A percentile compares a stretch with the other conserved stretches of the same genome.
Conservation (phyloP, 2,888 invertebrate genomes). For the Watsonalla cultraria region DNA sequence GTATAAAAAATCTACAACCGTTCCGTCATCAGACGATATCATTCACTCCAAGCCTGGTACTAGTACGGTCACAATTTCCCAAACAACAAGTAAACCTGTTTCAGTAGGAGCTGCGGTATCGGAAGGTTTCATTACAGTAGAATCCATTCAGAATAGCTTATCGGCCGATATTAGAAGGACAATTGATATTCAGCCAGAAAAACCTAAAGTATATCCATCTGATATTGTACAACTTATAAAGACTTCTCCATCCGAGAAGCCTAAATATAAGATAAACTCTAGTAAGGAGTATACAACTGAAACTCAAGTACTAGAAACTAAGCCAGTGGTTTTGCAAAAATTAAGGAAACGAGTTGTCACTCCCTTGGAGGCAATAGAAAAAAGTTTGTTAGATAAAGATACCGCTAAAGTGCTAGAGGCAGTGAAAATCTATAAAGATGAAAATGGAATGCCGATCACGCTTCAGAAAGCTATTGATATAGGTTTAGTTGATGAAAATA, state of each 20-base stretch:
- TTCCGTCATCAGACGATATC: slow-evolving; percentile 10
- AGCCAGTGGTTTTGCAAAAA: slow-evolving; percentile 86
- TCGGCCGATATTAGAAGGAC: slow-evolving; percentile 52
- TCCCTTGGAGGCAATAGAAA: slow-evolving; percentile 87
- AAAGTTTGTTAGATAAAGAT: slow-evolving; percentile 87
- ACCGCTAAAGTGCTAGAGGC: slow-evolving; percentile 85
- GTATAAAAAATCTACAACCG: slow-evolving; percentile 25
- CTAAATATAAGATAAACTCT: slow-evolving; percentile 82
- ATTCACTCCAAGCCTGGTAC: slow-evolving; percentile 21
- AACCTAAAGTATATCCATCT: slow-evolving; percentile 36
- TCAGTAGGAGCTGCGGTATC: slow-evolving; percentile 80
- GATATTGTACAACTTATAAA: slow-evolving; percentile 80
- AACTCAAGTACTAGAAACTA: slow-evolving; percentile 80
- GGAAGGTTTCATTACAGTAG: slow-evolving; percentile 75
- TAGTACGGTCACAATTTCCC: slow-evolving; percentile 36
- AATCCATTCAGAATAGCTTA: slow-evolving; percentile 69
- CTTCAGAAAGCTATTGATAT: slow-evolving; percentile 87
- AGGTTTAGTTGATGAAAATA: slow-evolving; percentile 84
- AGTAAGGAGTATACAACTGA: slow-evolving; percentile 78
- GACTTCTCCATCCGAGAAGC: slow-evolving; percentile 77
- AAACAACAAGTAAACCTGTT: slow-evolving; percentile 69
- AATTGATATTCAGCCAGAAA: slow-evolving; percentile 30
- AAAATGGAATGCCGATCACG: slow-evolving; percentile 80
- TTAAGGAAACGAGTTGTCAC: slow-evolving; percentile 86
- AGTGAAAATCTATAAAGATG: slow-evolving; percentile 76